phyloP scores from a whole-genome alignment of 2,113 vertebrate genomes.

The Tonatia bakeri region DNA sequence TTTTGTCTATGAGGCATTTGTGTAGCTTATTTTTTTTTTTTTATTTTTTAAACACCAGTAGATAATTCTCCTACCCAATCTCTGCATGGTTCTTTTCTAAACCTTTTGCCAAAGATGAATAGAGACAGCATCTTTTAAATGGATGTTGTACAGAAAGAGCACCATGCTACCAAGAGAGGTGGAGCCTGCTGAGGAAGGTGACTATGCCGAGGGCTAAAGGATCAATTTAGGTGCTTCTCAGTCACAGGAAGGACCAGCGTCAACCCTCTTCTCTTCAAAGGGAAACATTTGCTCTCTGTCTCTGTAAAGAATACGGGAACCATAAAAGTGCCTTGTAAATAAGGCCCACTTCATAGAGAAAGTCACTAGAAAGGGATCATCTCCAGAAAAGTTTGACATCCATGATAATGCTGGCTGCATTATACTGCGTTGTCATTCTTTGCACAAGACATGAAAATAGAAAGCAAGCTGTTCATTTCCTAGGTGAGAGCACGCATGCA shows the following conservation, averaged over 20 bases:
- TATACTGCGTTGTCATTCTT: rapidly evolving
- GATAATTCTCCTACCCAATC: not conserved
- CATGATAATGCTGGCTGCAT: rapidly evolving
- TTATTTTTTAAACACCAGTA: not conserved
- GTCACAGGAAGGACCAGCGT: not conserved
- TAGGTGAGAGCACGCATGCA: not conserved
- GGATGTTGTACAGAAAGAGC: not conserved
- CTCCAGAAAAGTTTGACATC: not conserved
- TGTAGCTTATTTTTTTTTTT: not conserved
- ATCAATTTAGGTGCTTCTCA: not conserved
- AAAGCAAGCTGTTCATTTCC: not conserved
- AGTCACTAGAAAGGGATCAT: not conserved
- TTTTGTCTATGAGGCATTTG: not conserved
- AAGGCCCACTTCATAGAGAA: not conserved
- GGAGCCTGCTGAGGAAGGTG: not conserved
- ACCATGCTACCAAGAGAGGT: not conserved
- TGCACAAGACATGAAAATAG: not conserved
- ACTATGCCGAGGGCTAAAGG: not conserved
- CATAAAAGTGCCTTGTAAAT: not conserved
- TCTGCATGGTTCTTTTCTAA: not conserved
- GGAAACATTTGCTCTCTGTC: not conserved
- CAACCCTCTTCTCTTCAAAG: not conserved
- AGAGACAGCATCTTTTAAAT: not conserved
- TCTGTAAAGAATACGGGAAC: not conserved
- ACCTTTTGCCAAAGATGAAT: not conserved